phyloP scores from a whole-genome alignment of 1,140 invertebrate species.

The Leptonema lineaticorne region DNA sequence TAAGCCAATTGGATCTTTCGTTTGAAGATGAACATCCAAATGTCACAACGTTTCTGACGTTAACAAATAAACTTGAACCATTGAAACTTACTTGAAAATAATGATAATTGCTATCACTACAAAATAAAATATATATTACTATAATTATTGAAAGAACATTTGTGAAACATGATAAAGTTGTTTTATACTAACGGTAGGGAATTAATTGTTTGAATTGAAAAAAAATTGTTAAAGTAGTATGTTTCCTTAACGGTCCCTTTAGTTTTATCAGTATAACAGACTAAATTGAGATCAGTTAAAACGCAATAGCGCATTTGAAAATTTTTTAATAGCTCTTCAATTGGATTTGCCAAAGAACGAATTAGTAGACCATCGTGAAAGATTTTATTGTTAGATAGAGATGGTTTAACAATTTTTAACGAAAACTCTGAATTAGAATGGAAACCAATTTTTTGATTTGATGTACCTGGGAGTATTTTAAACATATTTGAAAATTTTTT shows the following conservation, averaged over 20 bases:
- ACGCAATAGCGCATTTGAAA: conserved; percentile 20
- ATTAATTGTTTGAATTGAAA: not conserved
- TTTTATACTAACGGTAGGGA: not conserved
- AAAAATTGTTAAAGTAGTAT: not conserved
- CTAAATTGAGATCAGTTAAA: conserved; percentile 9
- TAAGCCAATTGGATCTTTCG: not conserved
- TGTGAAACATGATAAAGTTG: not conserved
- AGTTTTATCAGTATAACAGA: not conserved
- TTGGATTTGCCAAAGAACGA: conserved; percentile 10
- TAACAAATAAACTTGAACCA: not conserved
- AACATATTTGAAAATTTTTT: conserved; percentile 27
- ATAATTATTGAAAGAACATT: not conserved
- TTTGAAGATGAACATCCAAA: not conserved
- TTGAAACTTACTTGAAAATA: not conserved
- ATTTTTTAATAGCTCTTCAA: conserved; percentile 32
- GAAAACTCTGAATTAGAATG: not conserved
- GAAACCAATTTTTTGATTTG: conserved; percentile 21
- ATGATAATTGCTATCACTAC: not conserved
- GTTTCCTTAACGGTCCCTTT: not conserved
- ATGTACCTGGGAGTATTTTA: conserved; percentile 22
- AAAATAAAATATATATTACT: not conserved
- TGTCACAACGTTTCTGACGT: not conserved
- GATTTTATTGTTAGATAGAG: not conserved
- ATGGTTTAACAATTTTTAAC: not conserved
- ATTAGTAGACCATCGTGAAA: conserved; percentile 18